Evolutionary conservation across 2,888 invertebrate genomes (phyloP), one percentile per base, ranked within the genome.

Genomic region (Erebia aethiops): DNA sequence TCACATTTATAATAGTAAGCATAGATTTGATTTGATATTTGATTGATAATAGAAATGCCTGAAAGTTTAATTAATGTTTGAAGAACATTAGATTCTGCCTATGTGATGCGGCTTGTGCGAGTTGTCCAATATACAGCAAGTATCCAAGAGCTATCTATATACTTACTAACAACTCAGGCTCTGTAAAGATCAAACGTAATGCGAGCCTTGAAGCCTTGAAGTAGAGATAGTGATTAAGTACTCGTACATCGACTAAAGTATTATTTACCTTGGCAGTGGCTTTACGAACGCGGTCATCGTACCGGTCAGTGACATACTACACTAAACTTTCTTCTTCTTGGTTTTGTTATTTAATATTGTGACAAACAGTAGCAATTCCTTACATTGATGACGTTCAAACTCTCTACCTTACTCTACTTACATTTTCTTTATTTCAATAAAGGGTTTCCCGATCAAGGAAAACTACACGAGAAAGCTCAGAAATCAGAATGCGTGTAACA

Each of bases 261-360:
- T 18, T 18, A 16, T 54, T 54, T 54, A 61, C 61, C 43, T 61
- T 61, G 60, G 16, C 61, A 61, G 18, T 60, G 43, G 61, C 2
- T 18, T 61, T 61, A 46, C 4, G 43, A 43, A 46, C 35, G 16
- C 61, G 43, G 61, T 43, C 18, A 43, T 43, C 11, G 16, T 46
- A 10, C 9, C 43, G 60, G 61, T 43, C 43, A 61, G 46, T 61
- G 61, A 43, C 61, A 61, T 43, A 43, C 43, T 18, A 16, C 1
- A 41, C 41, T 60, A 16, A 9, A 60, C 58, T 41, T 60, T 41
- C 58, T 41, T 60, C n/a, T 16, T 43, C 8, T n/a, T 51, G 51
- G 51, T 51, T 1, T n/a, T 8, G 14, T n/a, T 46, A 51, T 1
- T 8, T 35, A 35, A 35, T 35, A 35, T 35, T 35, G 7, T 7